A percentile compares a stretch with the other conserved stretches of the same genome.
Conservation (phyloP, 2,888 invertebrate genomes). For the Noctua janthina region DNA sequence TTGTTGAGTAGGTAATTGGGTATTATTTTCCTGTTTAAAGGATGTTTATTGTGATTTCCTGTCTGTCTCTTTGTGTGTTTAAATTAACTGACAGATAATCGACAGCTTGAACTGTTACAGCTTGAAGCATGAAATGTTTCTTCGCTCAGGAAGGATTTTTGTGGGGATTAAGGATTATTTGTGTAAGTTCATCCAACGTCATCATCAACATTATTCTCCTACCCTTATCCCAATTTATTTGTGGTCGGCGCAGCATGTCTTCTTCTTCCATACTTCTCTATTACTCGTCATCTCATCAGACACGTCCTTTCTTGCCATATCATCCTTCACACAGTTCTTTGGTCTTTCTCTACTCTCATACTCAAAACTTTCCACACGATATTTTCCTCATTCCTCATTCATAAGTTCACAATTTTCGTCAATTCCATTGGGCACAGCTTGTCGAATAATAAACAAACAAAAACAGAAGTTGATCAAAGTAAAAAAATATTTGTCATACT, state of each 20-base stretch:
- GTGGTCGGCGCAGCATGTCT: neutral
- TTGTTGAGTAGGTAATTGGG: neutral
- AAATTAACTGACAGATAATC: neutral
- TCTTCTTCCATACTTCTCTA: neutral
- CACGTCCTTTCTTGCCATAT: neutral
- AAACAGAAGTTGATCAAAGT: neutral
- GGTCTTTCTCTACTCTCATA: neutral
- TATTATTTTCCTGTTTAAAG: conserved; percentile 10
- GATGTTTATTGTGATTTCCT: neutral
- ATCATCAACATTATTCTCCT: neutral
- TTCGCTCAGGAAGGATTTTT: neutral
- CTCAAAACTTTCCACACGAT: neutral
- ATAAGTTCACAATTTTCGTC: neutral
- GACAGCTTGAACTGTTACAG: neutral
- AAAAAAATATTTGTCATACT: neutral
- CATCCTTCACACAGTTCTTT: neutral
- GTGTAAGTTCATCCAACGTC: neutral
- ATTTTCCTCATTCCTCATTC: neutral
- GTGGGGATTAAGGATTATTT: too few species aligned
- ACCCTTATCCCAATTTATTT: neutral
- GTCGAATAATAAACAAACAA: neutral
- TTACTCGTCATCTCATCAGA: neutral
- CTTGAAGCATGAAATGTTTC: neutral
- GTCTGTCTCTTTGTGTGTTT: neutral
- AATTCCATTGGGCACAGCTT: neutral